phyloP scores from a whole-genome alignment of 2,888 invertebrate genomes.

The Melinopterus prodromus region DNA sequence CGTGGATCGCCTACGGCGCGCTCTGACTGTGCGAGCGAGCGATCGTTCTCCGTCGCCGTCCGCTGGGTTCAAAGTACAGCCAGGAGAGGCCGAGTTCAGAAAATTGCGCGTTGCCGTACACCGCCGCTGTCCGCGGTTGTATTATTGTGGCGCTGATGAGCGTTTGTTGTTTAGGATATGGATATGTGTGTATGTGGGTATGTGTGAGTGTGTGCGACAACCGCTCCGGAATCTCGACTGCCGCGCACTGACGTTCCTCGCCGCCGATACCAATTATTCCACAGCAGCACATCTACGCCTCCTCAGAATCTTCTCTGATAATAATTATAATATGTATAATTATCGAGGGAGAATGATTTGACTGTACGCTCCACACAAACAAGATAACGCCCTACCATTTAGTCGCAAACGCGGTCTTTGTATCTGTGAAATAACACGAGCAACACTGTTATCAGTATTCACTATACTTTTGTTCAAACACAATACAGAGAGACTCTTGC shows the following conservation, averaged over 20 bases:
- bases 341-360: too few species aligned
- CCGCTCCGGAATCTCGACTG: neutral
- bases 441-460: too few species aligned
- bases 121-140: neutral
- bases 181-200: neutral
- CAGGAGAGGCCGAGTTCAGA: slow-evolving; percentile 28
- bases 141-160: neutral
- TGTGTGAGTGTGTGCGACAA: neutral
- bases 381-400: too few species aligned
- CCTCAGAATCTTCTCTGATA: neutral
- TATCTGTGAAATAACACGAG: too few species aligned
- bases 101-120: slow-evolving; percentile 9
- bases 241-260: neutral
- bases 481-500: too few species aligned
- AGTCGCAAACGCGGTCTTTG: too few species aligned
- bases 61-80: slow-evolving; percentile 46
- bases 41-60: slow-evolving; percentile 33
- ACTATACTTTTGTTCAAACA: too few species aligned
- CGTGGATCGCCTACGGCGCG: neutral
- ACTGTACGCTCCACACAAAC: too few species aligned
- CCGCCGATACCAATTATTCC: neutral
- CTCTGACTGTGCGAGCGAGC: slow-evolving; percentile 33
- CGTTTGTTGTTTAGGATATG: neutral
- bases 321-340: neutral
- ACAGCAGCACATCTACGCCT: neutral